Evolutionary conservation across 2,888 invertebrate species (phyloP), one percentile per base, ranked within the genome.

Genomic region (Anoplius nigerrimus): DNA sequence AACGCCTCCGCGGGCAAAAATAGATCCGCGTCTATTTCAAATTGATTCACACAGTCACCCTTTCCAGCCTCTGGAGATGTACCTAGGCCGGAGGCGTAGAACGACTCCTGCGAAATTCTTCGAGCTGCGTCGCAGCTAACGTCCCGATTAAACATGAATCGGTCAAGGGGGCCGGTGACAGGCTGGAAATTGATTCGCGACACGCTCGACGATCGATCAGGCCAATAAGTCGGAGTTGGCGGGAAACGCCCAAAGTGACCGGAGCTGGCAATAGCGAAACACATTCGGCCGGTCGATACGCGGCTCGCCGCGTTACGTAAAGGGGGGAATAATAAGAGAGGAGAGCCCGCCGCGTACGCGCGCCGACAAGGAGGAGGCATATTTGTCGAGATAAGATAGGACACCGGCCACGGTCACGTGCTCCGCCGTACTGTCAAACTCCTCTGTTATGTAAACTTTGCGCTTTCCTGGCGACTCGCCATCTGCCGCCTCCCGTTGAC

Each of bases 371-470:
- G 62, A 67, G 71, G 72, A 66, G 68, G 75, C 76, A 78, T 78
- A 81, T 82, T 82, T 76, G 79, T 62, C 51, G 69, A 80, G 84
- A 85, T 84, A 86, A 86, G 85, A 84, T 83, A 84, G 77, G 76
- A 74, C 72, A 72, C 67, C 71, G 70, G 59, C 46, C 48, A 55
- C 60, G 72, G 78, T 85, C 87, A 87, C 86, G 87, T 86, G 87
- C 78, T 83, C 81, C 68, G 11, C 65, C 77, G 73, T 75, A 77
- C 85, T 87, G 88, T 88, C 87, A 88, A 87, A 87, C 83, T 83
- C 79, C 67, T 84, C 81, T 86, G 86, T 88, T 87, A 87, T 87
- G 87, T 87, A 88, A 87, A 88, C 86, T 86, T 84, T 76, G 81
- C 80, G 79, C 78, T 84, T 80, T 78, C 66, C 76, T 86, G 87